phyloP scores from a whole-genome alignment of 1,140 invertebrate species.

The Drosophila yakuba region DNA sequence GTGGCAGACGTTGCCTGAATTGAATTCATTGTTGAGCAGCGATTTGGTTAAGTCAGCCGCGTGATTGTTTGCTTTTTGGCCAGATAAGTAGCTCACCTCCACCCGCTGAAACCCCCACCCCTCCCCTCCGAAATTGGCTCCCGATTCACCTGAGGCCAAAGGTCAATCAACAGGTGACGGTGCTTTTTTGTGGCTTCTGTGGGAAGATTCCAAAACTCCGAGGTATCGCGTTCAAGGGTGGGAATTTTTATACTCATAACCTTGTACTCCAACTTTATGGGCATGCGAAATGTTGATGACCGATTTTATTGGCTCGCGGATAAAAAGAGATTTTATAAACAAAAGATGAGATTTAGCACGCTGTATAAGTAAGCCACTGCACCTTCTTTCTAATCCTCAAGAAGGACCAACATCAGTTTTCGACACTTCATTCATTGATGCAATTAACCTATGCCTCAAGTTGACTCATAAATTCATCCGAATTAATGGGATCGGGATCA shows the following conservation, averaged over 20 bases:
- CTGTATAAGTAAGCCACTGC: background rate
- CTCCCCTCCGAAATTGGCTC: background rate
- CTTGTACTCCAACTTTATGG: constrained; percentile 27
- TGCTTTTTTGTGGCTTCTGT: constrained; percentile 26
- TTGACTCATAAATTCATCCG: background rate
- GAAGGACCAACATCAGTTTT: background rate
- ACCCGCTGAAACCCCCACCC: background rate
- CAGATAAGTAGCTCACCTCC: constrained; percentile 34
- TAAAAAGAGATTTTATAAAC: background rate
- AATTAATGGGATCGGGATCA: constrained; percentile 5
- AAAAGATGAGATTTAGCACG: background rate
- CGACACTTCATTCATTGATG: background rate
- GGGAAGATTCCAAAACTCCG: constrained; percentile 25
- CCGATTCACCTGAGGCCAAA: constrained; percentile 30
- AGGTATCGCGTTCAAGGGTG: background rate
- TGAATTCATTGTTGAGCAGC: constrained; percentile 56
- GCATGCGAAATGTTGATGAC: constrained; percentile 38
- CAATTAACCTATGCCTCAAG: background rate
- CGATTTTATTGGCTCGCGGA: constrained; percentile 15
- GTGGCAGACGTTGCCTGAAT: constrained; percentile 50
- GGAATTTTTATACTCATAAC: constrained; percentile 23
- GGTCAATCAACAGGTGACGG: constrained; percentile 49
- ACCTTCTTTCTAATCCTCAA: background rate
- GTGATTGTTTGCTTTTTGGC: constrained; percentile 48
- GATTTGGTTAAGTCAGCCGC: constrained; percentile 49